These are phyloP conservation scores for Tautogolabrus adspersus DNA, from an alignment of 2,113 vertebrate species.

Conservation along the genomic window DNA sequence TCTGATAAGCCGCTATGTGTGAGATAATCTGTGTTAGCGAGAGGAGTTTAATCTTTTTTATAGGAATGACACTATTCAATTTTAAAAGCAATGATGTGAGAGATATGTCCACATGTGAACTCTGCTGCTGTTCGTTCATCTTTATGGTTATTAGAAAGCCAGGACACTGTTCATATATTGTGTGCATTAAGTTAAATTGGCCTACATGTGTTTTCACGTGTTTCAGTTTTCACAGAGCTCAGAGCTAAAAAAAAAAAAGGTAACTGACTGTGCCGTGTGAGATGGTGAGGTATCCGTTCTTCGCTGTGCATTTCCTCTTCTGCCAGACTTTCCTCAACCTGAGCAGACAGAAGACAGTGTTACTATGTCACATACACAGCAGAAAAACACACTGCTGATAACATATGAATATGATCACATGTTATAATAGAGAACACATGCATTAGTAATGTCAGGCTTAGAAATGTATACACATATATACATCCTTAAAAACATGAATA, in stretches of 20 bases:
- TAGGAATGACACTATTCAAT: background rate
- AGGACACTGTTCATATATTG: background rate
- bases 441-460: slow-evolving; percentile 30
- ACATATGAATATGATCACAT: slow-evolving; percentile 26
- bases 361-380: background rate
- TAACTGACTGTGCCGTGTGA: slow-evolving; percentile 95
- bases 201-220: background rate
- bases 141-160: slow-evolving; percentile 1
- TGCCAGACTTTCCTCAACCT: slow-evolving; percentile 87
- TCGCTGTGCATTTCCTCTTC: slow-evolving; percentile 91
- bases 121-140: slow-evolving; percentile 9
- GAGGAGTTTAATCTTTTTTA: background rate
- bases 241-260: background rate
- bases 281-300: slow-evolving; percentile 98
- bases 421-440: slow-evolving; percentile 11
- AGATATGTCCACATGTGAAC: slow-evolving; percentile 30
- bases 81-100: background rate
- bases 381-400: background rate
- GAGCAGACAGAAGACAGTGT: slow-evolving; percentile 6
- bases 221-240: background rate
- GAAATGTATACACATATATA: background rate
- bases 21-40: background rate
- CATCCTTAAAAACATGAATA: background rate
- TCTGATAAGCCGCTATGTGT: slow-evolving; percentile 30
- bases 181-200: no score